Evolutionary conservation across 2,797 vertebrate species (phyloP), one percentile per base, ranked within the genome.

Genomic region (Lutjanus argentimaculatus): DNA sequence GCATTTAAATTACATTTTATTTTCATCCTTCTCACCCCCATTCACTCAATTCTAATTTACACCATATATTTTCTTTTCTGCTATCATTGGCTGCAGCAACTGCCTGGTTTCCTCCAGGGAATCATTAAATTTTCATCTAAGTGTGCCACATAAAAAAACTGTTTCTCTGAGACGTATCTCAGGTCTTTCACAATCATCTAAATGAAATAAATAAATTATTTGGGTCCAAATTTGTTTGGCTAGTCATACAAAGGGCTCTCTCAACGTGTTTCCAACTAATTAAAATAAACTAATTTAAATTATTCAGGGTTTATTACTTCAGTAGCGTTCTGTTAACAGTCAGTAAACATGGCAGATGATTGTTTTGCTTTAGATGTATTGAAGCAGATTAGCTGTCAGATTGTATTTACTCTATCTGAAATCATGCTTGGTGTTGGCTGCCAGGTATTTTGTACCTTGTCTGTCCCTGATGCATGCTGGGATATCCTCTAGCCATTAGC

Each of bases 1-100:
- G 40, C 30, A 77, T 70, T 70, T 71, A 36, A 74, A 77, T 72
- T 70, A 19, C 63, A n/a, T 85, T 83, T 80, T 9, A 16, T 75
- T 77, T 80, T 55, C 0, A 7, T 65, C 17, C 10, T 43, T 22
- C 77, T 69, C 21, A 51, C 0, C 13, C 48, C 66, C 19, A 52
- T 80, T 76, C 46, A 13, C n/a, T 77, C 51, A 65, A 0, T 65
- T 89, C 48, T 68, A 48, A 66, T 51, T 80, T 45, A 67, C 61
- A 42, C 0, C 6, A n/a, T 55, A 72, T 45, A 14, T 61, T 84
- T 66, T 72, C 6, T 65, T 67, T 63, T 51, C 67, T 63, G 55
- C 61, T 40, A 51, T 61, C 15, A 66, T 72, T 72, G 69, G 36
- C 80, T 66, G 51, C 52, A 30, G 21, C 40, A 55, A 40, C 0